Base-by-base conservation (phyloP, 2,797 vertebrate species). In the Anableps anableps region DNA sequence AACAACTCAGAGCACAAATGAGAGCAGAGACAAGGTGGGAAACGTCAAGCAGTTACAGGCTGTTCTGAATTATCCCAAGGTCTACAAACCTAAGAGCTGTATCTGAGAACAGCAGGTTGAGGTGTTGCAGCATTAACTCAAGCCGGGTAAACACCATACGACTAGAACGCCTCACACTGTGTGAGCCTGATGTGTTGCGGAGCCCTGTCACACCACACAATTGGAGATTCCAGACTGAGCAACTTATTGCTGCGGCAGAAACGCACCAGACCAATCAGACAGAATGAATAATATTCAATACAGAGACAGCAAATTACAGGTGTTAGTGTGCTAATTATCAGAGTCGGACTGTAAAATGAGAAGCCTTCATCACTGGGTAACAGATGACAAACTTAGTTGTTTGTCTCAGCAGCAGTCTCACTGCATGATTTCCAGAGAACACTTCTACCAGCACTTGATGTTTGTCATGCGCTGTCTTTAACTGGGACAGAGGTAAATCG, bases 1-100 rank as follows among this genome's bases (percentile, higher is more conserved):
- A 82, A 77, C 1, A 66, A 79, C 83, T 86, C 31, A 26, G 70
- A 82, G 81, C 43, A 77, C 66, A 74, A 66, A 53, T 51, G 43
- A 75, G 64, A 14, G 36, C 43, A 73, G 71, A 21, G 34, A 74
- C 14, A 2, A 72, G 19, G 21, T 2, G 1, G 8, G 7, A 36
- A 66, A 66, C 34, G 21, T 23, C 19, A 66, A 68, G 1, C 68
- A 84, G 72, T 55, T 51, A 76, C 58, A 64, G 75, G 62, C 19
- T 66, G 74, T 47, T 66, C 72, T 0, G 68, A 66, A 78, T 31
- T 55, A 86, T 73, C 77, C 47, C 47, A 64, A 64, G 5, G 43
- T 70, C 23, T 70, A 16, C 38, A 43, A n/a, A n/a, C 1, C 2
- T 8, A 43, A 43, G 26, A 26, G 23, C 5, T 45, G 41, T 7